phyloP scores from a whole-genome alignment of 2,888 invertebrate species.

The Lamellibrachia columna region DNA sequence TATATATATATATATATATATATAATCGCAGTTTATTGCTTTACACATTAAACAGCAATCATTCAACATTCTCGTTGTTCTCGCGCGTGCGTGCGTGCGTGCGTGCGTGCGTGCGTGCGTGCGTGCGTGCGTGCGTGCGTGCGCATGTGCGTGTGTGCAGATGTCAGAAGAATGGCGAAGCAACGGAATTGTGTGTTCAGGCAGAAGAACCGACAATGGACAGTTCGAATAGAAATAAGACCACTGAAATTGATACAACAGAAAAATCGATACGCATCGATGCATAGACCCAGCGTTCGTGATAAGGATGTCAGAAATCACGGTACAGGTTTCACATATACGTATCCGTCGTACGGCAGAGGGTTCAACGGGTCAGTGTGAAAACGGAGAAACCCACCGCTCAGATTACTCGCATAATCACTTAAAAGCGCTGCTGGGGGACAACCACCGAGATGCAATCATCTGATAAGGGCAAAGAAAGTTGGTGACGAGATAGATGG shows the following conservation, averaged over 20 bases:
- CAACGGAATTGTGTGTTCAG: no score
- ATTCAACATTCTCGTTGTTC: no score
- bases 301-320: background rate
- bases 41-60: no score
- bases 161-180: background rate
- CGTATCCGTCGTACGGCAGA: background rate
- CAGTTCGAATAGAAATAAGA: no score
- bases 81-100: background rate
- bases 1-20: no score
- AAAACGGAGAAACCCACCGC: background rate
- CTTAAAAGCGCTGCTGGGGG: background rate
- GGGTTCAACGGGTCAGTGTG: background rate
- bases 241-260: no score
- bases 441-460: constrained; percentile 10
- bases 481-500: background rate
- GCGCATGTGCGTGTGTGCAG: background rate
- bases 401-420: background rate
- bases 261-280: no score
- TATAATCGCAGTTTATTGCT: no score
- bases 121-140: background rate
- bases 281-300: background rate
- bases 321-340: no score
- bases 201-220: no score
- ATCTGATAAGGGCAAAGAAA: constrained; percentile 5
- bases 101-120: background rate